Percentiles rank a stretch among this genome's conserved stretches.
Conservation (phyloP, 2,797 vertebrate genomes). For the Aphelocoma californica region DNA sequence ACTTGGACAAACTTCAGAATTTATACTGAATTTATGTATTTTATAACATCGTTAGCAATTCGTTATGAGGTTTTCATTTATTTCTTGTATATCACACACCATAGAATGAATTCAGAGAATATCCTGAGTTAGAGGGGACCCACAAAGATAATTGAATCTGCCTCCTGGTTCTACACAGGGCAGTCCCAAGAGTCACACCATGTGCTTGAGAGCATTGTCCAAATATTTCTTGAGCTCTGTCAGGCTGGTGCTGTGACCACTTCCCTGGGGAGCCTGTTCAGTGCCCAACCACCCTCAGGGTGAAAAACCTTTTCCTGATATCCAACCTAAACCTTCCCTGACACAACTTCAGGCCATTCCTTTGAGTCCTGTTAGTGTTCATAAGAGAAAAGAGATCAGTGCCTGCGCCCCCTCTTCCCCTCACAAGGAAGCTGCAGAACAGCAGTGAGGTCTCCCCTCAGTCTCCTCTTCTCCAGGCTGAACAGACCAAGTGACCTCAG, state of each 20-base stretch:
- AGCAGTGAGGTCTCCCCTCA: background rate
- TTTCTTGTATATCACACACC: background rate
- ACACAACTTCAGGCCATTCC: background rate
- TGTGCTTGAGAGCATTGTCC: background rate
- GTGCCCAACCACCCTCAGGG: background rate
- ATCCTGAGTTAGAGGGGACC: background rate
- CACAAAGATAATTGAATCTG: too few species aligned
- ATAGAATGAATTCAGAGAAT: background rate
- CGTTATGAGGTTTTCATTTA: background rate
- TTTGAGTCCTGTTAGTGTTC: rapidly evolving
- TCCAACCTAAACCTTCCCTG: background rate
- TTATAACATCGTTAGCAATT: background rate
- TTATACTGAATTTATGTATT: background rate
- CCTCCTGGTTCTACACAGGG: background rate
- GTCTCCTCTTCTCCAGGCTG: background rate
- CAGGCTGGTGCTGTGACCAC: background rate
- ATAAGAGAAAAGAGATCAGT: background rate
- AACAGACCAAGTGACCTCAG: background rate
- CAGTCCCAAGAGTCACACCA: background rate
- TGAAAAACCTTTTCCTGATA: background rate
- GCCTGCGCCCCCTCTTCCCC: too few species aligned
- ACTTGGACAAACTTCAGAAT: background rate
- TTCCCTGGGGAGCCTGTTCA: background rate
- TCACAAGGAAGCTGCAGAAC: rapidly evolving
- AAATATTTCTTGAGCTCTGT: background rate